Conservation (phyloP, 2,888 invertebrate genomes). For the Apodemia zela region DNA sequence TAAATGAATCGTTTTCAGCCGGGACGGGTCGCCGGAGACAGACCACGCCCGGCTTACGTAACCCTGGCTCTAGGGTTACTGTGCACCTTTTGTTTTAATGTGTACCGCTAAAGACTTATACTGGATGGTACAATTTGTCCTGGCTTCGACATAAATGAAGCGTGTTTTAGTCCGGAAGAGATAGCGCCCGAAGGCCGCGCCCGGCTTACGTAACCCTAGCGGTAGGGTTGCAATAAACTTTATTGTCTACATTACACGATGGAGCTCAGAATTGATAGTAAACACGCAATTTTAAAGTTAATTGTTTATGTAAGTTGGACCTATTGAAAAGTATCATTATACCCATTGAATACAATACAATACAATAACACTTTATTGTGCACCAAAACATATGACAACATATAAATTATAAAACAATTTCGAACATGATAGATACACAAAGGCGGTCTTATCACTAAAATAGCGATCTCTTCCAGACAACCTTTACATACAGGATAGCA, state of each 20-base stretch:
- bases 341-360: too few species aligned
- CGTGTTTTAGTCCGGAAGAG: neutral
- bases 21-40: neutral
- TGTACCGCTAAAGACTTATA: neutral
- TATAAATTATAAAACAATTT: too few species aligned
- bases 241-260: neutral
- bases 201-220: neutral
- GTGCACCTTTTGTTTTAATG: neutral
- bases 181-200: neutral
- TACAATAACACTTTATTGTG: too few species aligned
- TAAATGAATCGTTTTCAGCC: neutral
- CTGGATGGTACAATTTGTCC: neutral
- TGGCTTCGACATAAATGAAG: neutral
- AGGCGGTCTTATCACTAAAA: too few species aligned
- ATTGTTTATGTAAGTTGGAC: constrained; percentile 10
- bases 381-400: too few species aligned
- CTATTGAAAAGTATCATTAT: too few species aligned
- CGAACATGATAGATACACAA: too few species aligned
- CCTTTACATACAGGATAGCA: too few species aligned
- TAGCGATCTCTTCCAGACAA: too few species aligned
- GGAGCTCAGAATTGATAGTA: neutral
- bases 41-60: constrained; percentile 24
- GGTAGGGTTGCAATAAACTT: neutral
- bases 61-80: constrained; percentile 15
- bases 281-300: neutral